Evolutionary conservation across 2,888 invertebrate genomes (phyloP).

Genomic region (Mythimna pallens): DNA sequence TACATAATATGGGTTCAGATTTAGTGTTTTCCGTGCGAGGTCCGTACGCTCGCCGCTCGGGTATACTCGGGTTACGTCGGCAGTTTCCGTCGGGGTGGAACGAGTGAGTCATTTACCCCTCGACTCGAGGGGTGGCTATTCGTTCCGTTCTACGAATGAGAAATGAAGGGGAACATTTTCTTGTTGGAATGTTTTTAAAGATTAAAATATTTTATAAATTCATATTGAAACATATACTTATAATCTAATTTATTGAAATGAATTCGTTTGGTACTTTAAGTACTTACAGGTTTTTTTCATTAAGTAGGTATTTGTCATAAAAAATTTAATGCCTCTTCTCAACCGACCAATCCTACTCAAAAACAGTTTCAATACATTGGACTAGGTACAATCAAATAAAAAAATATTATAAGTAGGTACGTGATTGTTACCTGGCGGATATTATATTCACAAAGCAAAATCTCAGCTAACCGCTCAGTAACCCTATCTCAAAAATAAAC

Average conservation of each 20-base stretch:
- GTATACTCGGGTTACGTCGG: conserved; percentile 76
- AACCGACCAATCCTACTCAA: no score
- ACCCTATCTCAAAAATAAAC: no score
- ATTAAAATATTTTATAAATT: background rate
- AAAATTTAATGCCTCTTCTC: no score
- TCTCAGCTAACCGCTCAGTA: no score
- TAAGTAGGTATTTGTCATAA: no score
- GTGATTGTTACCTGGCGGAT: no score
- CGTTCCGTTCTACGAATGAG: conserved; percentile 79
- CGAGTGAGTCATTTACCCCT: conserved; percentile 85
- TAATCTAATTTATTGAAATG: background rate
- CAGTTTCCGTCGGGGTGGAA: conserved; percentile 73
- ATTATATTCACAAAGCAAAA: no score
- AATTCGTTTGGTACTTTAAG: no score
- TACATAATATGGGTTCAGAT: conserved; percentile 83
- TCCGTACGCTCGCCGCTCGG: conserved; percentile 76
- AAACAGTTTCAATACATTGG: no score
- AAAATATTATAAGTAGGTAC: no score
- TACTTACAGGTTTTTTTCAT: no score
- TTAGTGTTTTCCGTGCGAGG: conserved; percentile 82
- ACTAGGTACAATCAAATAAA: no score
- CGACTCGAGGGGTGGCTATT: conserved; percentile 80
- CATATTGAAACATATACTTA: background rate
- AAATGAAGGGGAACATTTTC: conserved; percentile 24
- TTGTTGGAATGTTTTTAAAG: conserved; percentile 16